Percentiles rank a stretch among this genome's conserved stretches.
Evolutionary conservation across 2,888 invertebrate genomes (phyloP).

Genomic region (Deilephila porcellus): DNA sequence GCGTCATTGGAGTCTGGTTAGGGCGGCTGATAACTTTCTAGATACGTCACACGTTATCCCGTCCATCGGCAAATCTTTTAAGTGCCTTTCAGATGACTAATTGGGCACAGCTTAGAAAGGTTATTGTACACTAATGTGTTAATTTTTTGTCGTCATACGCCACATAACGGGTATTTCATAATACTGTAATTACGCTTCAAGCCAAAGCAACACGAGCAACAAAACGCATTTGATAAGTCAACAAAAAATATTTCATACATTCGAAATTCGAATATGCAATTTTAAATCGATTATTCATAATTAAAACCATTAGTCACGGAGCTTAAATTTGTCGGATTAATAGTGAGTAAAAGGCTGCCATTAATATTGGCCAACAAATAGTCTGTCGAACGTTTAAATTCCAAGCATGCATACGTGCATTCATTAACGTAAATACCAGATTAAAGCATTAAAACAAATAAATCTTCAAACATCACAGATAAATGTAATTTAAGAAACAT

Average conservation of each 20-base stretch:
- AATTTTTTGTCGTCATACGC: slow-evolving; percentile 19
- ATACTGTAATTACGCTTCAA: slow-evolving; percentile 11
- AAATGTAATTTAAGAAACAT: slow-evolving; percentile 53
- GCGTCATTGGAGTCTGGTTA: slow-evolving; percentile 43
- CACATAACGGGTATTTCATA: slow-evolving; percentile 23
- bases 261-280: slow-evolving; percentile 3
- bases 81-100: slow-evolving; percentile 38
- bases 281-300: slow-evolving; percentile 24
- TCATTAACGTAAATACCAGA: slow-evolving; percentile 21
- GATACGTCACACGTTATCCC: slow-evolving; percentile 58
- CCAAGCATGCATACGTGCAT: slow-evolving; percentile 14
- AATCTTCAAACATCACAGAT: slow-evolving; percentile 24
- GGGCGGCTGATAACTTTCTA: slow-evolving; percentile 64
- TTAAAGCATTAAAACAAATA: slow-evolving; percentile 21
- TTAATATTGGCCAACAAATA: slow-evolving; percentile 19
- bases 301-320: slow-evolving; percentile 10
- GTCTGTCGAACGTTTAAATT: slow-evolving; percentile 2
- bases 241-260: neutral
- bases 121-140: slow-evolving; percentile 1
- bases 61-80: slow-evolving; percentile 55
- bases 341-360: slow-evolving; percentile 9
- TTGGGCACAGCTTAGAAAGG: slow-evolving; percentile 2
- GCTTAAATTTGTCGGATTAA: slow-evolving; percentile 10
- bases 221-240: slow-evolving; percentile 6
- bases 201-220: neutral